Evolutionary conservation across 2,888 invertebrate genomes (phyloP).

Genomic region (Epinotia bilunana): DNA sequence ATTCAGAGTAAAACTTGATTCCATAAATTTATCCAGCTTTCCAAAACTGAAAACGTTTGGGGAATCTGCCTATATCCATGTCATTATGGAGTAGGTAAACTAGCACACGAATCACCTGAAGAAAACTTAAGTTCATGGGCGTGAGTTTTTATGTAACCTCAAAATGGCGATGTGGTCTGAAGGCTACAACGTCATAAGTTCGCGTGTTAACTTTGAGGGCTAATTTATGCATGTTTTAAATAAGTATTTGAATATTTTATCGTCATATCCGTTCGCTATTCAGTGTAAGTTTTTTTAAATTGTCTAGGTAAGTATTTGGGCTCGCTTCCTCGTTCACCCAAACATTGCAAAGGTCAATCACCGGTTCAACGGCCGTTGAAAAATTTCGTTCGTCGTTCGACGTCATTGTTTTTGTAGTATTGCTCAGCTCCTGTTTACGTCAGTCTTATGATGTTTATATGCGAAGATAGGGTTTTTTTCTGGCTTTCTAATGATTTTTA

Average conservation of each 20-base stretch:
- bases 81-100: too few relatives aligned
- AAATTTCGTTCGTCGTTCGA: constrained; percentile 24
- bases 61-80: too few relatives aligned
- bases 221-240: not conserved
- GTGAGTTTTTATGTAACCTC: too few relatives aligned
- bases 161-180: too few relatives aligned
- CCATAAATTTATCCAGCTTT: too few relatives aligned
- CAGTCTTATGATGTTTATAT: not conserved
- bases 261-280: not conserved
- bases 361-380: constrained; percentile 23
- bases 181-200: too few relatives aligned
- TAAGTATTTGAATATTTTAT: not conserved
- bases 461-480: constrained; percentile 10
- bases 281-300: constrained; percentile 27
- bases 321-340: constrained; percentile 31
- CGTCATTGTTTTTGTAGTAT: constrained; percentile 22
- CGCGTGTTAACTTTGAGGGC: too few relatives aligned
- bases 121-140: too few relatives aligned
- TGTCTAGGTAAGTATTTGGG: constrained; percentile 38
- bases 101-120: too few relatives aligned
- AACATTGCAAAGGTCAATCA: constrained; percentile 35
- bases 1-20: too few relatives aligned
- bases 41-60: too few relatives aligned
- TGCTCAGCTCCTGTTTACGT: not conserved
- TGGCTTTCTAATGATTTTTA: constrained; percentile 10